phyloP scores from a whole-genome alignment of 2,797 vertebrate genomes.

The Steatocranus sp. region DNA sequence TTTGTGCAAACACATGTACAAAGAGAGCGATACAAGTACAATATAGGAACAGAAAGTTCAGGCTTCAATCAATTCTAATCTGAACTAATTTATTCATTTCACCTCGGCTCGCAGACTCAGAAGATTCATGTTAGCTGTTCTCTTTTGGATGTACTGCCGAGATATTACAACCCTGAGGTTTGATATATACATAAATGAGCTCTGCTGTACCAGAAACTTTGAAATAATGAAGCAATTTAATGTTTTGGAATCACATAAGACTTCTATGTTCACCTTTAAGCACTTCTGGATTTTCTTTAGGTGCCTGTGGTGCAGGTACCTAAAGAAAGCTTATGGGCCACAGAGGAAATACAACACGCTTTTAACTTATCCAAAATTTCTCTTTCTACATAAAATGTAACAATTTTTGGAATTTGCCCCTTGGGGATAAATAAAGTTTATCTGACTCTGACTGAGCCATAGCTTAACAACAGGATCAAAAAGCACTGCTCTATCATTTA shows the following conservation, averaged over 20 bases:
- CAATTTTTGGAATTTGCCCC: neutral
- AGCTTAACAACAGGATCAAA: neutral
- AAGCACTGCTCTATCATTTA: neutral
- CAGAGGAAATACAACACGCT: neutral
- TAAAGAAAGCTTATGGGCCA: neutral
- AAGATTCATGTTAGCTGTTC: neutral
- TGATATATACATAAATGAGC: neutral
- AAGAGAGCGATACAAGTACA: slow-evolving; percentile 27
- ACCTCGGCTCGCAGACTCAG: neutral
- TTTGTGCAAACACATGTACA: slow-evolving; percentile 16
- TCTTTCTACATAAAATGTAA: neutral
- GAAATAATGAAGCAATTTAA: neutral
- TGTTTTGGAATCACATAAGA: neutral
- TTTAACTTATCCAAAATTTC: neutral
- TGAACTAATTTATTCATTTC: slow-evolving; percentile 40
- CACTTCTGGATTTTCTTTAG: neutral
- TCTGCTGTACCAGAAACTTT: neutral
- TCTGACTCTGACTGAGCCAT: neutral
- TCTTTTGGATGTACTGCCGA: neutral
- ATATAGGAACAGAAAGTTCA: slow-evolving; percentile 30
- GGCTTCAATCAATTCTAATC: slow-evolving; percentile 41
- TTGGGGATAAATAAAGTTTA: neutral
- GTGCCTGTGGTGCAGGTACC: neutral
- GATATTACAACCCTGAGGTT: neutral
- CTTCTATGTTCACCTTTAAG: neutral